Conservation (phyloP, 2,888 invertebrate species). For the Heliconius erato region DNA sequence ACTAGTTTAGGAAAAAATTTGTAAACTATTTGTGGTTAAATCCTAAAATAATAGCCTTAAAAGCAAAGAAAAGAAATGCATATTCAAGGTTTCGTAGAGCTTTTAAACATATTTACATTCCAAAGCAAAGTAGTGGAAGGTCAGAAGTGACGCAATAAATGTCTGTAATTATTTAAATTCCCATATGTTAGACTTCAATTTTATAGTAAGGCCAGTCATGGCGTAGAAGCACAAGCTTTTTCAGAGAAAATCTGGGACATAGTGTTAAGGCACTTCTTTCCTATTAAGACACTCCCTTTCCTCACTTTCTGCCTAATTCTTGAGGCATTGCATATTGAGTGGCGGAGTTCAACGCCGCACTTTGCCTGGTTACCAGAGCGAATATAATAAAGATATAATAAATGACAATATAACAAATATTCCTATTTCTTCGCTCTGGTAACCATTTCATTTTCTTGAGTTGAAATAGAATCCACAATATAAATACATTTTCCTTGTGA, state of each 20-base stretch:
- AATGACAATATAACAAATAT: background rate
- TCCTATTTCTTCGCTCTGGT: background rate
- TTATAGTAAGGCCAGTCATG: background rate
- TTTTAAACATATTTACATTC: conserved; percentile 12
- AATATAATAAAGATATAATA: background rate
- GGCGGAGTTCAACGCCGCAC: no score
- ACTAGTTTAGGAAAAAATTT: no score
- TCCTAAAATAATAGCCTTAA: no score
- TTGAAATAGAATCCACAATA: no score
- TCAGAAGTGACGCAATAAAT: conserved; percentile 17
- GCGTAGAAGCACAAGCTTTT: no score
- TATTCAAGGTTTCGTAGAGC: background rate
- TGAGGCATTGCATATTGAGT: no score
- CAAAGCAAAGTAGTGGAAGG: conserved; percentile 15
- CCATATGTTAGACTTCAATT: background rate
- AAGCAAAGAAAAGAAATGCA: background rate
- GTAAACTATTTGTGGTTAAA: no score
- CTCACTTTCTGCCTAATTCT: background rate
- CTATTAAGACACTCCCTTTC: background rate
- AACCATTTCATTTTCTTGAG: background rate
- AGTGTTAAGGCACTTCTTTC: background rate
- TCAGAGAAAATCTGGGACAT: background rate
- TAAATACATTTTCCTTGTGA: background rate
- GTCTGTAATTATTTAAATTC: conserved; percentile 4
- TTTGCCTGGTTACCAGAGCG: background rate